These are phyloP conservation scores for Hylaea fasciaria DNA, from an alignment of 2,888 invertebrate genomes.

Conservation along the genomic window DNA sequence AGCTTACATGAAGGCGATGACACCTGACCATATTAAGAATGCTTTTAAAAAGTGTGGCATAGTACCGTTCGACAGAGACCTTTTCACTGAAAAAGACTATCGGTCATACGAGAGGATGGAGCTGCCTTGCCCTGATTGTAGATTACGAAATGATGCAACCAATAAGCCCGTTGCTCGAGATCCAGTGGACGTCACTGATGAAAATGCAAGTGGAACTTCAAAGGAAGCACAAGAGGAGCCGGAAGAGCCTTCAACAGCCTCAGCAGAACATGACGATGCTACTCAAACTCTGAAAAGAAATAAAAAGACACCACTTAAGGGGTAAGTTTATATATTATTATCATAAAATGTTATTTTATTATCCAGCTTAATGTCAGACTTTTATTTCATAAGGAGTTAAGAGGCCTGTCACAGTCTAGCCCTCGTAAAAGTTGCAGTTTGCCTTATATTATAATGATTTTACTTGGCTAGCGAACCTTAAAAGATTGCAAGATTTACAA, in stretches of 20 bases:
- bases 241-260: background rate
- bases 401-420: too few species aligned
- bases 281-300: background rate
- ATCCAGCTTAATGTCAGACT: too few species aligned
- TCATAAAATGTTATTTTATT: too few species aligned
- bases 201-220: background rate
- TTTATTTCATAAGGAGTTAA: too few species aligned
- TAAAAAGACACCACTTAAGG: background rate
- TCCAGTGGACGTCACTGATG: background rate
- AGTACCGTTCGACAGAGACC: slow-evolving; percentile 24
- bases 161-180: background rate
- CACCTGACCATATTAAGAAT: slow-evolving; percentile 9
- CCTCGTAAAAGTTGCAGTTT: too few species aligned
- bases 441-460: too few species aligned
- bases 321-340: background rate
- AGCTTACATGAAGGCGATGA: slow-evolving; percentile 12
- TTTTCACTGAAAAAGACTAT: slow-evolving; percentile 17
- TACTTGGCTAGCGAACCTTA: too few species aligned
- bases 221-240: background rate
- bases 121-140: slow-evolving; percentile 14
- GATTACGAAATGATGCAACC: slow-evolving; percentile 1
- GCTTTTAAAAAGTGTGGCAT: slow-evolving; percentile 23
- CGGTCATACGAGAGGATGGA: background rate
- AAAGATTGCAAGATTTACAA: too few species aligned
- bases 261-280: background rate